Percentiles rank a stretch among this genome's conserved stretches.
These are phyloP conservation scores for Standfussiana lucernea DNA, from an alignment of 2,888 invertebrate genomes.

Conservation along the genomic window DNA sequence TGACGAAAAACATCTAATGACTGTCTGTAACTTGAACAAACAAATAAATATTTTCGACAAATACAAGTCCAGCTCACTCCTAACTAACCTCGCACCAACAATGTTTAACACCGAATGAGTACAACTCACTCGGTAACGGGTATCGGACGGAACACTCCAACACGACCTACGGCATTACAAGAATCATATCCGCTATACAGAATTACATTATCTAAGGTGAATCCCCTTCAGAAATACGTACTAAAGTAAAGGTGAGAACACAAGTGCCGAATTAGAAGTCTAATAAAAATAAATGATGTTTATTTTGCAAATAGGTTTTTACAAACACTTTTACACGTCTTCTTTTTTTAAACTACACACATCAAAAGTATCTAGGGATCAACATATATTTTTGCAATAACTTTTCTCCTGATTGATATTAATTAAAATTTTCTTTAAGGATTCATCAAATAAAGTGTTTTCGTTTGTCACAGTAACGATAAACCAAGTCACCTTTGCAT, in stretches of 20 bases:
- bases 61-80: background rate
- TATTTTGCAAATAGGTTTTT: too few relatives aligned
- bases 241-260: slow-evolving; percentile 28
- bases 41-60: background rate
- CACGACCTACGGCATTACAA: slow-evolving; percentile 74
- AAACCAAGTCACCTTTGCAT: too few relatives aligned
- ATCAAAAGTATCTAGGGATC: too few relatives aligned
- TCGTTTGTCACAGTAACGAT: too few relatives aligned
- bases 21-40: background rate
- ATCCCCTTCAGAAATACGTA: slow-evolving; percentile 41
- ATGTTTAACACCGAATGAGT: slow-evolving; percentile 21
- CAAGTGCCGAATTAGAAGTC: background rate
- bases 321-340: too few relatives aligned
- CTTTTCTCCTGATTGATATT: too few relatives aligned
- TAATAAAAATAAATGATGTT: too few relatives aligned
- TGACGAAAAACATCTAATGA: background rate
- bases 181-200: slow-evolving; percentile 46
- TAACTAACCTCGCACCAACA: background rate
- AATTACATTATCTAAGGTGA: slow-evolving; percentile 58
- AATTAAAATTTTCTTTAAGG: too few relatives aligned
- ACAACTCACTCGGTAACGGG: background rate
- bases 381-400: too few relatives aligned
- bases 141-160: slow-evolving; percentile 18
- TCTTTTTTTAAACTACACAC: too few relatives aligned
- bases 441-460: too few relatives aligned